Evolutionary conservation across 2,113 vertebrate genomes (phyloP).

Genomic region (Indicator indicator): DNA sequence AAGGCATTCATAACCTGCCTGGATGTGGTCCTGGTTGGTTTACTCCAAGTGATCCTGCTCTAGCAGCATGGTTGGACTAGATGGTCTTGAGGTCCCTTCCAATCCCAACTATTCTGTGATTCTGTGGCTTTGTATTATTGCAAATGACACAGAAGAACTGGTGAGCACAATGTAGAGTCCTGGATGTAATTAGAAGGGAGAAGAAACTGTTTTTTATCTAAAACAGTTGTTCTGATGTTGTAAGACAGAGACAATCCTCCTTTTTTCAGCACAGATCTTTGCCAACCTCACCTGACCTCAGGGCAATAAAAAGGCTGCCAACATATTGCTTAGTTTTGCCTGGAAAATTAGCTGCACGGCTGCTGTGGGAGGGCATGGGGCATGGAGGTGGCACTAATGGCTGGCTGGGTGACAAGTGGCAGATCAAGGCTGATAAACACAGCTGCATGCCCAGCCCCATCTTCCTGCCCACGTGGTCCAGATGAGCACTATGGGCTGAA

Average conservation of each 20-base stretch:
- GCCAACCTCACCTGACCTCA: not conserved
- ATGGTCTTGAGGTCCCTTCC: too few species aligned
- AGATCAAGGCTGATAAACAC: rapidly evolving
- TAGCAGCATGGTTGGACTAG: too few species aligned
- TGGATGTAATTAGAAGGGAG: not conserved
- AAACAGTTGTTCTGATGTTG: not conserved
- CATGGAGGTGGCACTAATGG: not conserved
- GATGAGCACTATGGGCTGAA: not conserved
- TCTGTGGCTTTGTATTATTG: not conserved
- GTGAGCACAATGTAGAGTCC: not conserved
- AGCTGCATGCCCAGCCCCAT: not conserved
- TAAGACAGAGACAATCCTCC: not conserved
- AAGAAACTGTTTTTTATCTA: not conserved
- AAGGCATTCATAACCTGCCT: too few species aligned
- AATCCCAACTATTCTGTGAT: too few species aligned
- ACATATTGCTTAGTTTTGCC: not conserved
- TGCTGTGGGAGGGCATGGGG: rapidly evolving
- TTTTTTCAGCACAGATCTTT: not conserved
- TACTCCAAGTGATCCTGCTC: too few species aligned
- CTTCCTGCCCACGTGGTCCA: not conserved
- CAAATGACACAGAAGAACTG: not conserved
- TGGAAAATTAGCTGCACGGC: not conserved
- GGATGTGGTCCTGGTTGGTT: too few species aligned
- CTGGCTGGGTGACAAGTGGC: not conserved
- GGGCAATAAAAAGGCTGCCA: not conserved